These are phyloP conservation scores for Eurypyga helias DNA, from an alignment of 2,113 vertebrate genomes.

Conservation along the genomic window DNA sequence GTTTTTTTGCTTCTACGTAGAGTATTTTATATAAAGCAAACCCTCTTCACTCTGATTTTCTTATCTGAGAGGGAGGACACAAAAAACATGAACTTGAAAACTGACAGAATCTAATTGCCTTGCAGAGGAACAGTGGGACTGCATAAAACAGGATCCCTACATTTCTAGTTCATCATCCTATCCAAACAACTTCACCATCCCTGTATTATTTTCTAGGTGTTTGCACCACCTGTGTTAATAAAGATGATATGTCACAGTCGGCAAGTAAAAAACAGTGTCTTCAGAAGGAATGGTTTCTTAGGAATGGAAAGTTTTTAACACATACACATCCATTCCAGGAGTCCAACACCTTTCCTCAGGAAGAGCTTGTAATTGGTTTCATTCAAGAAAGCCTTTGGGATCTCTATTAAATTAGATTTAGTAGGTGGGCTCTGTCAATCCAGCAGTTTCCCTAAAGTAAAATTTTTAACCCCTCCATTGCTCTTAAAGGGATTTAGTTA, in stretches of 20 bases:
- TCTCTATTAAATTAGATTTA: conserved; percentile 53
- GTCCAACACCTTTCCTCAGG: background rate
- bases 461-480: background rate
- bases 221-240: background rate
- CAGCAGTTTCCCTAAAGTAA: conserved; percentile 7
- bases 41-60: background rate
- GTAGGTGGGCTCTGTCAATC: conserved; percentile 9
- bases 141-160: background rate
- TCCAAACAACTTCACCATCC: background rate
- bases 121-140: background rate
- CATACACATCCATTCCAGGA: background rate
- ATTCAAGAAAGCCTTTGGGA: conserved; percentile 35
- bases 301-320: background rate
- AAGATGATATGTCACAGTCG: background rate
- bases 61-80: background rate
- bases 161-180: background rate
- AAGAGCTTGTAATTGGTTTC: conserved; percentile 17
- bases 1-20: background rate
- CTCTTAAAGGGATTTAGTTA: conserved; percentile 35
- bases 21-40: background rate
- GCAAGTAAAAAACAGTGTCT: background rate
- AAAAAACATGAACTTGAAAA: background rate
- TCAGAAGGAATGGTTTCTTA: background rate
- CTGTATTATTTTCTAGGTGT: background rate
- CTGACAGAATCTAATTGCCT: background rate